phyloP scores from a whole-genome alignment of 2,797 vertebrate genomes.

The Heterohyrax brucei region DNA sequence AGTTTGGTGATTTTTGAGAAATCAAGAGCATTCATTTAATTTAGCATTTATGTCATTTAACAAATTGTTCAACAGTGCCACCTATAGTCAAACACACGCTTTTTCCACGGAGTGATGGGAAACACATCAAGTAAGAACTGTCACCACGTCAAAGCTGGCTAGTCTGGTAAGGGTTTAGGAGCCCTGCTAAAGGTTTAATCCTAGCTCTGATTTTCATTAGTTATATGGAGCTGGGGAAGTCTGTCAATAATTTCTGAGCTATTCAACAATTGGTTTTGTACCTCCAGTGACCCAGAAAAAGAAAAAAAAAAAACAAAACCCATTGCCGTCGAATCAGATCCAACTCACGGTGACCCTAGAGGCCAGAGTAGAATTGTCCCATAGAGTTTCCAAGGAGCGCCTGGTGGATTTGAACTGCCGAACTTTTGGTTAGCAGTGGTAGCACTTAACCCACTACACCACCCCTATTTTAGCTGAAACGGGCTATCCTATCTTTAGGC shows the following conservation, averaged over 20 bases:
- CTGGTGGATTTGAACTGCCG: too few relatives aligned
- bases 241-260: not conserved
- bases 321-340: too few relatives aligned
- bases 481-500: not conserved
- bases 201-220: constrained; percentile 13
- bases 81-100: constrained; percentile 9
- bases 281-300: not conserved
- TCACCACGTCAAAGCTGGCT: too few relatives aligned
- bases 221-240: not conserved
- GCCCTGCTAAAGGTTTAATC: not conserved
- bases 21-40: not conserved
- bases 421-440: too few relatives aligned
- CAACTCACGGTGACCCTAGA: too few relatives aligned
- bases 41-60: constrained; percentile 59
- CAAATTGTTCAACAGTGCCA: constrained; percentile 75
- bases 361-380: too few relatives aligned
- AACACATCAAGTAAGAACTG: not conserved
- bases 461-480: not conserved
- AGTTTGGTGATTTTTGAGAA: constrained; percentile 27
- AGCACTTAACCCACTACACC: too few relatives aligned
- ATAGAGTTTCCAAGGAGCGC: too few relatives aligned
- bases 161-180: not conserved
- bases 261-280: not conserved
- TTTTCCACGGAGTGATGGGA: not conserved
- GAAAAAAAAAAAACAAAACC: too few relatives aligned